Conservation (phyloP, 2,797 vertebrate species). For the Echeneis naucrates region DNA sequence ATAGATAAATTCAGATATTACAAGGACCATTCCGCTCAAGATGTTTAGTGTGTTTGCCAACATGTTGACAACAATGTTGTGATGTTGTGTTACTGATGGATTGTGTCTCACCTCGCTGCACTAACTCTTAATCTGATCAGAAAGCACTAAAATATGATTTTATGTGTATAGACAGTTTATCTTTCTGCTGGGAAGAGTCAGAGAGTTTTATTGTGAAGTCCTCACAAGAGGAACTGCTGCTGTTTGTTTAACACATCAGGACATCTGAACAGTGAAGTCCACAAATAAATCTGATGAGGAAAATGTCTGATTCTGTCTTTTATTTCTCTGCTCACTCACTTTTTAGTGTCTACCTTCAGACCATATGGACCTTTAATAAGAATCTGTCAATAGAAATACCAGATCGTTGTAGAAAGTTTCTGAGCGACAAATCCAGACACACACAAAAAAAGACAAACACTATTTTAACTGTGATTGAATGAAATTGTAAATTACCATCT, state of each 20-base stretch:
- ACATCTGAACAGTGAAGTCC: neutral
- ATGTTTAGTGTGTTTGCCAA: slow-evolving; percentile 6
- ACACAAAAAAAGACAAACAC: slow-evolving; percentile 27
- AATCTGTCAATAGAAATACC: too few species aligned
- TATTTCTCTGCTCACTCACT: neutral
- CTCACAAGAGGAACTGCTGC: neutral
- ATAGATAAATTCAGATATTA: neutral
- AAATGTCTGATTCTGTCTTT: neutral
- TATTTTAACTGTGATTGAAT: slow-evolving; percentile 46
- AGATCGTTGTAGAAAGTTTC: neutral
- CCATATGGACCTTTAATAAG: too few species aligned
- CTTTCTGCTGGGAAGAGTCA: neutral
- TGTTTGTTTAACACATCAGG: neutral
- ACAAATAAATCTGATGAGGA: neutral
- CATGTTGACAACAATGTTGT: slow-evolving; percentile 14
- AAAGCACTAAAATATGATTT: slow-evolving; percentile 14
- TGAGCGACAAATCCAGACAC: slow-evolving; percentile 11
- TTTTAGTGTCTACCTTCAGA: too few species aligned
- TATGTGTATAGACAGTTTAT: neutral
- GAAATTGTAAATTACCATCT: slow-evolving; percentile 74
- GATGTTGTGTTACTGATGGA: neutral
- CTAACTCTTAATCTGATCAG: slow-evolving; percentile 15
- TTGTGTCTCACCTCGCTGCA: slow-evolving; percentile 22
- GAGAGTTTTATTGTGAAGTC: slow-evolving; percentile 15
- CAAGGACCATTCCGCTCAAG: slow-evolving; percentile 17